These are phyloP conservation scores for Phytoseiulus persimilis DNA, from an alignment of 2,888 invertebrate species.

Conservation along the genomic window DNA sequence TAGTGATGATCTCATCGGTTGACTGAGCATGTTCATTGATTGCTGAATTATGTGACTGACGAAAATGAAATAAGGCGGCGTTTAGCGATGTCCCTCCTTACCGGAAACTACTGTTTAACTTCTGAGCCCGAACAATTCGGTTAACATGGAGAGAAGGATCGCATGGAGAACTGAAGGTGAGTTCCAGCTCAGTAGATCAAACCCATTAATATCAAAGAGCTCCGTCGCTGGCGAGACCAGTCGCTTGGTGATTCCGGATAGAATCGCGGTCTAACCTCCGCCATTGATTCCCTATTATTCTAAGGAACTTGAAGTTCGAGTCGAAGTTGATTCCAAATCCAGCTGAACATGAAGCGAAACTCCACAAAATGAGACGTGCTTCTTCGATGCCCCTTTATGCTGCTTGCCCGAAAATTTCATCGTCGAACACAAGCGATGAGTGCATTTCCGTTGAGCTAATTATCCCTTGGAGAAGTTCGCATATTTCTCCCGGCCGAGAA, in stretches of 20 bases:
- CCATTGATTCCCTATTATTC: too few species aligned
- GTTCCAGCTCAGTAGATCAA: background rate
- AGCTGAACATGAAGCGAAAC: too few species aligned
- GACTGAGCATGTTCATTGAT: background rate
- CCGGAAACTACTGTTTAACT: background rate
- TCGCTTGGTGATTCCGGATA: too few species aligned
- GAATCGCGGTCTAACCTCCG: too few species aligned
- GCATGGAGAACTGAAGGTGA: background rate
- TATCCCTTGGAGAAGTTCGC: background rate
- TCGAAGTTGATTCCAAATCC: too few species aligned
- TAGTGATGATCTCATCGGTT: background rate
- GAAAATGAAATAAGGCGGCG: background rate
- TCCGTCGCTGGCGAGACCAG: too few species aligned
- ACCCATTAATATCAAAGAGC: too few species aligned
- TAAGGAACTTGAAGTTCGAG: too few species aligned
- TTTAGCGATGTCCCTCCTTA: background rate
- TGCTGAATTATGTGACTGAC: background rate
- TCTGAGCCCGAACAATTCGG: background rate
- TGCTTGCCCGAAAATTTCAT: too few species aligned
- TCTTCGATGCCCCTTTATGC: too few species aligned
- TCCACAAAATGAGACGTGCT: too few species aligned
- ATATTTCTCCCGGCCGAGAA: background rate
- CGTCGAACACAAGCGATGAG: too few species aligned
- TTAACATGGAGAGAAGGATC: background rate
- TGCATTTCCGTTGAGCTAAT: background rate